A percentile compares a stretch with the other conserved stretches of the same genome.
phyloP scores from a whole-genome alignment of 2,888 invertebrate species.

The Chaetogeoica ovagalla region DNA sequence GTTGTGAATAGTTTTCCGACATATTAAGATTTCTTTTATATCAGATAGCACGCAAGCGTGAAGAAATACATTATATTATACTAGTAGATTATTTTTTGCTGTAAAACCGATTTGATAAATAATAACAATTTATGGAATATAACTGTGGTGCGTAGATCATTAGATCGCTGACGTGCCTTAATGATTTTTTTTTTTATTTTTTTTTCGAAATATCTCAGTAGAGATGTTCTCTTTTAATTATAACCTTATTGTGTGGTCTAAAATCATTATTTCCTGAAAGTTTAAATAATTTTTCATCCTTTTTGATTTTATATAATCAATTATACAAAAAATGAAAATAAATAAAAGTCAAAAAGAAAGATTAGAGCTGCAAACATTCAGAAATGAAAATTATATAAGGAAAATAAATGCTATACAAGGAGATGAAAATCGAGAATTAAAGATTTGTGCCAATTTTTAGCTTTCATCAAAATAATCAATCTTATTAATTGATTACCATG shows the following conservation, averaged over 20 bases:
- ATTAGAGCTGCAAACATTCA: not conserved
- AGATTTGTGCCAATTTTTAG: not conserved
- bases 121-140: not conserved
- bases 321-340: not conserved
- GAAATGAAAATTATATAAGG: not conserved
- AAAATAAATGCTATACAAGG: not conserved
- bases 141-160: not conserved
- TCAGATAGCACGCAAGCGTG: too few relatives aligned
- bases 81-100: too few relatives aligned
- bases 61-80: too few relatives aligned
- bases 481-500: too few relatives aligned
- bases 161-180: not conserved
- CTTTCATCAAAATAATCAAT: too few relatives aligned
- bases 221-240: not conserved
- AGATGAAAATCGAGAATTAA: not conserved
- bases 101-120: too few relatives aligned
- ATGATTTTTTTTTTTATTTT: not conserved
- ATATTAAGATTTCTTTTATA: too few relatives aligned
- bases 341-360: not conserved
- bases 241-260: not conserved
- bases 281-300: conserved; percentile 7
- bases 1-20: too few relatives aligned
- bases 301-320: conserved; percentile 9
- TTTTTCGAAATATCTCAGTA: not conserved
- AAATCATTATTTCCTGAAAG: not conserved